A percentile compares a stretch with the other conserved stretches of the same genome.
These are phyloP conservation scores for Tor tambroides DNA, from an alignment of 2,113 vertebrate species.

Conservation along the genomic window DNA sequence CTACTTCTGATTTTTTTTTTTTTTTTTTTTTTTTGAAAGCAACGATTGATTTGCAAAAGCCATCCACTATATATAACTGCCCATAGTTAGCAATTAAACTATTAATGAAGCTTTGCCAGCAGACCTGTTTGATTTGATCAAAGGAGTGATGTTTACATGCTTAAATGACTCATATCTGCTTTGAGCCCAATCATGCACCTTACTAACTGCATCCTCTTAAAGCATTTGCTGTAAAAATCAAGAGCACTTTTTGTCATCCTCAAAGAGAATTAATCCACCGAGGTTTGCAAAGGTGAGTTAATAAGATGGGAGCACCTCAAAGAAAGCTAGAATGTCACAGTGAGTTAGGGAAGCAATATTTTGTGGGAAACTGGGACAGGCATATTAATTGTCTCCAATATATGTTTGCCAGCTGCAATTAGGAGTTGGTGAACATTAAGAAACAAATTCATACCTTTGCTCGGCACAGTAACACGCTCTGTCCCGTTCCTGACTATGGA, in stretches of 20 bases:
- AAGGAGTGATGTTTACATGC: conserved; percentile 33
- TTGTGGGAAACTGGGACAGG: conserved; percentile 36
- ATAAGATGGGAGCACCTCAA: conserved; percentile 60
- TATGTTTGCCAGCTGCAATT: conserved; percentile 50
- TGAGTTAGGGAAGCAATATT: conserved; percentile 64
- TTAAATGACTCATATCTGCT: conserved; percentile 21
- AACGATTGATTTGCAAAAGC: not conserved
- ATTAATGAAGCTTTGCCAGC: conserved; percentile 40
- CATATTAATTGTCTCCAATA: conserved; percentile 53
- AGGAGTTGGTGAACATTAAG: conserved; percentile 27
- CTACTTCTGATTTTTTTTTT: not conserved
- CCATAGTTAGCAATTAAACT: conserved; percentile 22
- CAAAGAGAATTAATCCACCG: conserved; percentile 52
- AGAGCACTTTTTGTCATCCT: conserved; percentile 40
- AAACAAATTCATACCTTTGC: conserved; percentile 12
- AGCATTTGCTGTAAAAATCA: conserved; percentile 42
- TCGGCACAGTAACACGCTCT: not conserved
- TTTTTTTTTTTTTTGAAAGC: conserved; percentile 31
- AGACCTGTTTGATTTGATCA: conserved; percentile 40
- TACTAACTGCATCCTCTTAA: not conserved
- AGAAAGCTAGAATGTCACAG: conserved; percentile 58
- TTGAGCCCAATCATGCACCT: conserved; percentile 28
- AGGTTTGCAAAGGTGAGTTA: conserved; percentile 57
- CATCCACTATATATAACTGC: conserved; percentile 20
- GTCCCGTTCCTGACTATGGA: not conserved